Evolutionary conservation across 2,797 vertebrate species (phyloP).

Genomic region (Thamnophis elegans): DNA sequence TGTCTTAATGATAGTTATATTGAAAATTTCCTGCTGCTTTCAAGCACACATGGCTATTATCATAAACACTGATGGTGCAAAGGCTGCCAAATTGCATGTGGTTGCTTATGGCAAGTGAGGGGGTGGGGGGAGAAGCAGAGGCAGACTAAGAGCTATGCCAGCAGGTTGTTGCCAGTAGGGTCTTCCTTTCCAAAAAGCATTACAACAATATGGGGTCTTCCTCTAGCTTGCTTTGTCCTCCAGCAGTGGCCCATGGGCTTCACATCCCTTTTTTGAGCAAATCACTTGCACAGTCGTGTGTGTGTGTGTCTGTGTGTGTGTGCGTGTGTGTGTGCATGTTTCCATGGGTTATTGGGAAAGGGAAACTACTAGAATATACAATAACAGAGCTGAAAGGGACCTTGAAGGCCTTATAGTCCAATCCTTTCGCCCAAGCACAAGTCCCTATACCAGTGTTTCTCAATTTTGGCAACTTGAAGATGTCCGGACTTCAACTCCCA

Average conservation of each 20-base stretch:
- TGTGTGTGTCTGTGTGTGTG: too few relatives aligned
- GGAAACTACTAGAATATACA: not conserved
- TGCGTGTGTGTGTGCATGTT: not conserved
- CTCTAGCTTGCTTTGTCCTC: not conserved
- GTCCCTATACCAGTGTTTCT: too few relatives aligned
- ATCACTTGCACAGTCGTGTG: not conserved
- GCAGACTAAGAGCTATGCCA: not conserved
- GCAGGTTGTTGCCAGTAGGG: not conserved
- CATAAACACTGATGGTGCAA: constrained; percentile 66
- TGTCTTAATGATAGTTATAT: constrained; percentile 69
- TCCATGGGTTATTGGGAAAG: not conserved
- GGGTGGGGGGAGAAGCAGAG: constrained; percentile 40
- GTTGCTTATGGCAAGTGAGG: constrained; percentile 47
- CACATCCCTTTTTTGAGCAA: not conserved
- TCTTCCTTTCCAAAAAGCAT: not conserved
- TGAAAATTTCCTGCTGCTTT: constrained; percentile 69
- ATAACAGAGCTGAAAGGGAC: not conserved
- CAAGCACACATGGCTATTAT: constrained; percentile 68
- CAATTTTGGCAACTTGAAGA: too few relatives aligned
- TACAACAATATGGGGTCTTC: not conserved
- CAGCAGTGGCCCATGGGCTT: not conserved
- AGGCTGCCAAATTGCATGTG: constrained; percentile 63
- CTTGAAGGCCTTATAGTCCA: not conserved
- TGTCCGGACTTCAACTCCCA: too few relatives aligned
- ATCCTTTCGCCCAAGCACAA: too few relatives aligned